Percentiles rank a stretch among this genome's conserved stretches.
These are phyloP conservation scores for Monoplex corrugatus DNA, from an alignment of 2,888 invertebrate genomes.

Conservation along the genomic window DNA sequence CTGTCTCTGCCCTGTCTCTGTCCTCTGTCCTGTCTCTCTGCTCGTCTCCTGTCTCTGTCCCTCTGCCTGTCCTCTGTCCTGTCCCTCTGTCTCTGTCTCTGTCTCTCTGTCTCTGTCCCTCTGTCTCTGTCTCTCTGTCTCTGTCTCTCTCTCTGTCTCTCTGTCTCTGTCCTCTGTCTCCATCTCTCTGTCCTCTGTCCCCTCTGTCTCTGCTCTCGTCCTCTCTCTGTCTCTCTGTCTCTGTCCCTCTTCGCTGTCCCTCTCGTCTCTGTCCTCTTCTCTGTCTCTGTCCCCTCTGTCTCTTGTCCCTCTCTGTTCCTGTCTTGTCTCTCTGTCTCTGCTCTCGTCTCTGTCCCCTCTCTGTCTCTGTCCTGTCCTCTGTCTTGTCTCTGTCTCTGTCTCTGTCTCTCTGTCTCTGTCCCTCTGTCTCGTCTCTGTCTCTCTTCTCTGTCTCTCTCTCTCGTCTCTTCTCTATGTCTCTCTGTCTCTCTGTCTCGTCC, in stretches of 20 bases:
- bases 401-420: too few species aligned
- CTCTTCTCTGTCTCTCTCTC: background rate
- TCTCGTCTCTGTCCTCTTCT: too few species aligned
- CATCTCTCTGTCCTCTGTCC: too few species aligned
- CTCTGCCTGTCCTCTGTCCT: background rate
- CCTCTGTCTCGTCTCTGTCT: too few species aligned
- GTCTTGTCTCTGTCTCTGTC: too few species aligned
- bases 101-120: background rate
- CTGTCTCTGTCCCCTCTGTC: too few species aligned
- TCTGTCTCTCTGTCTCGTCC: background rate
- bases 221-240: too few species aligned
- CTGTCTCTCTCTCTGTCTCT: conserved; percentile 44
- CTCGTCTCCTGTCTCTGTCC: background rate
- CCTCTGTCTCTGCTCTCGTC: too few species aligned
- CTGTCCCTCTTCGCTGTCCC: too few species aligned
- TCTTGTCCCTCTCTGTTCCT: background rate
- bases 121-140: background rate
- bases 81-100: too few species aligned
- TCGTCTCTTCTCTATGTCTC: background rate
- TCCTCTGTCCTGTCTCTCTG: background rate
- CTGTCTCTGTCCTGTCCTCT: too few species aligned
- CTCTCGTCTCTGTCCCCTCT: too few species aligned
- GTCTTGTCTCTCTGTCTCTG: background rate
- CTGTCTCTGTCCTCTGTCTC: background rate
- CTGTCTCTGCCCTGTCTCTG: background rate